Evolutionary conservation across 2,888 invertebrate species (phyloP).

Genomic region (Tetragnatha montana): DNA sequence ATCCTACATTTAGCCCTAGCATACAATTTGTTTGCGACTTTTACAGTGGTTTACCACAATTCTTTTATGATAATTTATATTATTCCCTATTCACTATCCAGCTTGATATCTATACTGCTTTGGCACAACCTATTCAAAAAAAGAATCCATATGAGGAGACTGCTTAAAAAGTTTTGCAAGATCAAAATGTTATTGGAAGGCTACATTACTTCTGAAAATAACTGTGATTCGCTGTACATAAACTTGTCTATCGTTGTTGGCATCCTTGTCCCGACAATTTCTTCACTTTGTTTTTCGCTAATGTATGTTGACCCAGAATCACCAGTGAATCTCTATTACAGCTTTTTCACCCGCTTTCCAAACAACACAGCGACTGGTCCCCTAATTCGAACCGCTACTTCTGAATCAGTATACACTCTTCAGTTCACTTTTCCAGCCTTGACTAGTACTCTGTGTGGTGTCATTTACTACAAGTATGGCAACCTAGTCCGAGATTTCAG

Average conservation of each 20-base stretch:
- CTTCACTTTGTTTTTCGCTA: not conserved
- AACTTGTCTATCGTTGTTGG: not conserved
- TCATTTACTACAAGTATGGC: not conserved
- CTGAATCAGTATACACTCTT: not conserved
- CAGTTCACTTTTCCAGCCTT: not conserved
- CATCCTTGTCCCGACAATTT: not conserved
- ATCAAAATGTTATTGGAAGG: not conserved
- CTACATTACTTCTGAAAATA: not conserved
- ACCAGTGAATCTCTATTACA: not conserved
- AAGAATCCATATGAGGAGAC: not conserved
- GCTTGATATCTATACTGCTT: not conserved
- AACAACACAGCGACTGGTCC: not conserved
- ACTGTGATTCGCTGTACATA: not conserved
- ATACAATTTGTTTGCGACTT: not conserved
- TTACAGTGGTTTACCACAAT: not conserved
- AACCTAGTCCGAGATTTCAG: not conserved
- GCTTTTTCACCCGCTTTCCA: not conserved
- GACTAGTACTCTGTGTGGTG: not conserved
- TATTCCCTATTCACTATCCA: not conserved
- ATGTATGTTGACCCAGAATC: not conserved
- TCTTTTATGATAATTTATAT: not conserved
- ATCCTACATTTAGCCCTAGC: not conserved
- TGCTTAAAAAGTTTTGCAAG: not conserved
- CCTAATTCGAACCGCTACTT: not conserved
- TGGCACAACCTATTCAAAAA: not conserved